Evolutionary conservation across 1,140 invertebrate species (phyloP).

Genomic region (Magallana gigas): DNA sequence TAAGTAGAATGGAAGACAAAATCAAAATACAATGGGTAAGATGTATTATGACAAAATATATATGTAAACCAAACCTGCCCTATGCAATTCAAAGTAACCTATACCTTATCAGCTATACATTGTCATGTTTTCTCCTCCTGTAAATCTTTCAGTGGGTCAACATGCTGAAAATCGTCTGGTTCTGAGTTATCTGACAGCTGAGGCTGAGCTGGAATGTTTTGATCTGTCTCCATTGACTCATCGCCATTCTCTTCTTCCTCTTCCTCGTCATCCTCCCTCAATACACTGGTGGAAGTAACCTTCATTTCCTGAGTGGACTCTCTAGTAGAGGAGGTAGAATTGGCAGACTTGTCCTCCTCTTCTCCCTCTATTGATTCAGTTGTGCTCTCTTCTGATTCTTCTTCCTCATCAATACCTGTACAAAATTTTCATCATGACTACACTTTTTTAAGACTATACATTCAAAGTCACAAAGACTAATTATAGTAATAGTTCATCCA

Average conservation of each 20-base stretch:
- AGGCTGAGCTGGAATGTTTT: neutral
- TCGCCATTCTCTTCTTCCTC: neutral
- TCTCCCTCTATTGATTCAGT: constrained; percentile 10
- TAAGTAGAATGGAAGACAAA: no score
- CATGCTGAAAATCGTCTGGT: constrained; percentile 15
- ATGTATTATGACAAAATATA: no score
- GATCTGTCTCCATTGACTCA: constrained; percentile 9
- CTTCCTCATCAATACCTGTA: constrained; percentile 23
- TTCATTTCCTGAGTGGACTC: constrained; percentile 37
- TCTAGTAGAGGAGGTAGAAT: constrained; percentile 17
- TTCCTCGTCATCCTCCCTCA: neutral
- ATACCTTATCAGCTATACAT: no score
- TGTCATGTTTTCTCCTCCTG: neutral
- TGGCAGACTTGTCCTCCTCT: neutral
- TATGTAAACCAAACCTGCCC: no score
- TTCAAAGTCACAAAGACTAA: no score
- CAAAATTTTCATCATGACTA: no score
- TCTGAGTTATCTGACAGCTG: constrained; percentile 13
- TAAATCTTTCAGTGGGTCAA: constrained; percentile 22
- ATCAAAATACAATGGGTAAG: no score
- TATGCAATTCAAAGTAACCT: no score
- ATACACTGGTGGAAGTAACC: constrained; percentile 18
- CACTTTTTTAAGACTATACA: no score
- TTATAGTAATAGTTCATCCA: no score
- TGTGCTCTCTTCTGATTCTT: constrained; percentile 14